Evolutionary conservation across 2,113 vertebrate species (phyloP), one percentile per base, ranked within the genome.

Genomic region (Ictidomys tridecemlineatus): DNA sequence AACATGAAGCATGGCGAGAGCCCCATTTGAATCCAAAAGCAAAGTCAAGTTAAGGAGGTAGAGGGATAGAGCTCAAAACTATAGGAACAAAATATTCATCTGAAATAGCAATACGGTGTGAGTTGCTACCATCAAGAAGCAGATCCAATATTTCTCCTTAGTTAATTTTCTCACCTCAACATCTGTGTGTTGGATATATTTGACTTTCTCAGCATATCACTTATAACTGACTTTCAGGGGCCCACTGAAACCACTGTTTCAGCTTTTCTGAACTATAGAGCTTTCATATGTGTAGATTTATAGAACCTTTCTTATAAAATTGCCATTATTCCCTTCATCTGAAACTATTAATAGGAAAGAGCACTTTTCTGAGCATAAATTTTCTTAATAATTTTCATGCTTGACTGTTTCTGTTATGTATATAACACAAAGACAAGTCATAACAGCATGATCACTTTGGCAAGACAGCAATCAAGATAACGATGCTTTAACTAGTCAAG

Each of bases 221-320:
- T 32, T 37, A 85, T 3, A 94, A 5, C 0, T 13, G 28, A 30
- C 34, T 42, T 8, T 20, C 1, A 4, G 93, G 67, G 32, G 69
- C 79, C 26, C 63, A 22, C 28, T 51, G 58, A 28, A 63, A 72
- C 13, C 22, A 8, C 0, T 0, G 4, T 51, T 78, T 92, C 28
- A 89, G 63, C 67, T 72, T 17, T 76, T 87, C n/a, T 82, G n/a
- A 88, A 87, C 17, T 48, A n/a, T 0, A 14, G 78, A n/a, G n/a
- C 48, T 18, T 56, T 28, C 0, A 3, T 18, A 85, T 26, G 22
- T 42, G 2, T 76, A 37, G n/a, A 87, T 51, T 76, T 69, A 53
- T 22, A 39, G 74, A 87, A 37, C 85, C 53, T 92, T 89, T 69
- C n/a, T 88, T 80, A 39, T 65, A 70, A 91, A 97, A 97, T 0